These are phyloP conservation scores for Vidua macroura DNA, from an alignment of 2,113 vertebrate genomes.

Conservation along the genomic window DNA sequence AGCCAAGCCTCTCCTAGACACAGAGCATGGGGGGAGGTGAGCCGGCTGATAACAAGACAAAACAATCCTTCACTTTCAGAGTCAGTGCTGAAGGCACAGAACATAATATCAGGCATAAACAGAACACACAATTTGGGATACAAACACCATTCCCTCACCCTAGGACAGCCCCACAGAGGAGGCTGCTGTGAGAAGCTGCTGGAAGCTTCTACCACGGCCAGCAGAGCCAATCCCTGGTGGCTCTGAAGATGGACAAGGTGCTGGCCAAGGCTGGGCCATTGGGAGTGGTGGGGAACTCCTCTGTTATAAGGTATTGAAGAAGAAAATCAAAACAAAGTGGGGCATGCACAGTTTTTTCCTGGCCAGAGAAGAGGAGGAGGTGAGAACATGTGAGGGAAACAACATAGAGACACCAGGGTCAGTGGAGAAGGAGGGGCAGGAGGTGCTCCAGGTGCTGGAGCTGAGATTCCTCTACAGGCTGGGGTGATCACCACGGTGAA, in stretches of 20 bases:
- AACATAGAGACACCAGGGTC: neutral
- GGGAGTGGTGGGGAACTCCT: no score
- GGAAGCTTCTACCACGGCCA: accelerated
- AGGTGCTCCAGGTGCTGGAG: no score
- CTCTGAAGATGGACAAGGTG: neutral
- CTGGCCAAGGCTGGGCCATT: neutral
- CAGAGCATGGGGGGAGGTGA: no score
- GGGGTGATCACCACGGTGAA: neutral
- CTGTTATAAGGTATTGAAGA: neutral
- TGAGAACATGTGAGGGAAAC: neutral
- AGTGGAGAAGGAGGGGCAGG: neutral
- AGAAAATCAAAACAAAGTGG: neutral
- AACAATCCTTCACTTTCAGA: no score
- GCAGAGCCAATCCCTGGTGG: neutral
- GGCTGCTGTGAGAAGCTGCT: neutral
- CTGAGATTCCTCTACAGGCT: neutral
- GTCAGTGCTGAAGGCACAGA: no score
- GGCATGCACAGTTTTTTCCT: neutral
- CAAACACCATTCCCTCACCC: no score
- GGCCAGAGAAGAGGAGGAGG: neutral
- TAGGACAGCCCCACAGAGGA: no score
- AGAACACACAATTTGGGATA: no score
- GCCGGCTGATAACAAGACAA: no score
- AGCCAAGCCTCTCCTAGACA: no score
- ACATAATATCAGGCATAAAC: no score